phyloP scores from a whole-genome alignment of 2,888 invertebrate species.

The Cheilosia soror region DNA sequence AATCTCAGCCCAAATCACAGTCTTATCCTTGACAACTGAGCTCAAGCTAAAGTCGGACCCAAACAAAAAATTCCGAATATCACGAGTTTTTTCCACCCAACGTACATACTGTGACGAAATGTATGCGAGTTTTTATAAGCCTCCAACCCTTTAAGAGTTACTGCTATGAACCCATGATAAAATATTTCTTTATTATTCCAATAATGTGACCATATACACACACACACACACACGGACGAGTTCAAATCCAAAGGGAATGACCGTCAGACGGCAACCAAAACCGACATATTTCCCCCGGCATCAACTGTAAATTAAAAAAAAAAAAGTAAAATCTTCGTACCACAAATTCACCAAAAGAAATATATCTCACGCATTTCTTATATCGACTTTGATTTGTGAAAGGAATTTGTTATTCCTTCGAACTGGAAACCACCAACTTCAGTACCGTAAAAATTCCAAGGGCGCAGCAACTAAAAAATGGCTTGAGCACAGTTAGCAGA shows the following conservation, averaged over 20 bases:
- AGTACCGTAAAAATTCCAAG: slow-evolving; percentile 74
- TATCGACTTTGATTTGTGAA: slow-evolving; percentile 75
- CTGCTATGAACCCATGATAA: slow-evolving; percentile 63
- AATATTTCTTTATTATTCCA: slow-evolving; percentile 76
- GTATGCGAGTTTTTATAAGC: slow-evolving; percentile 46
- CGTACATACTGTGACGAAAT: slow-evolving; percentile 26
- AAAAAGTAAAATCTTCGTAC: slow-evolving; percentile 1
- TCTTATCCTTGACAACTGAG: slow-evolving; percentile 20
- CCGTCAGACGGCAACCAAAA: slow-evolving; percentile 70
- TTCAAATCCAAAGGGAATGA: slow-evolving; percentile 62
- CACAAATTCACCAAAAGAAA: slow-evolving; percentile 69
- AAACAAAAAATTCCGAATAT: slow-evolving; percentile 41
- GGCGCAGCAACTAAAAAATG: slow-evolving; percentile 53
- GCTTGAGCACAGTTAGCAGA: slow-evolving; percentile 41
- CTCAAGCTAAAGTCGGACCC: background rate
- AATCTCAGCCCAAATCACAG: slow-evolving; percentile 16
- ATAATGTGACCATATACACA: slow-evolving; percentile 51
- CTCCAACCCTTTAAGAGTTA: slow-evolving; percentile 49
- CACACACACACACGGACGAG: slow-evolving; percentile 3
- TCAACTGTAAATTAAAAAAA: slow-evolving; percentile 73
- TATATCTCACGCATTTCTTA: slow-evolving; percentile 76
- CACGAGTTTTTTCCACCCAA: slow-evolving; percentile 24
- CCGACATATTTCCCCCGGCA: slow-evolving; percentile 63
- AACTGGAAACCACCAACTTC: slow-evolving; percentile 58
- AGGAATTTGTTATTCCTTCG: slow-evolving; percentile 73